Base-by-base conservation (phyloP, 1,140 invertebrate genomes). In the Drosophila burlai region DNA sequence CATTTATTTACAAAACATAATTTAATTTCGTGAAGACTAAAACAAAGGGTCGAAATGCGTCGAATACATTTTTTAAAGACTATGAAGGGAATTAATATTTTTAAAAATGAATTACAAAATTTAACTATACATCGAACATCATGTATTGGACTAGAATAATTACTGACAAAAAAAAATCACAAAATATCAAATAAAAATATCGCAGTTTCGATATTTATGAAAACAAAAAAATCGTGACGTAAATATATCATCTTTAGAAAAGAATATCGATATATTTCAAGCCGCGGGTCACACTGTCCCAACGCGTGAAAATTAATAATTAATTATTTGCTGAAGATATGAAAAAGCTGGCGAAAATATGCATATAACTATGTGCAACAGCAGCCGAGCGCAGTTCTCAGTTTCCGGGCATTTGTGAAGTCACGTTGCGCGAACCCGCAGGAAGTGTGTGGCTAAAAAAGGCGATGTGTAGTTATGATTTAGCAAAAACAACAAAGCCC, bases 401-500 rank as follows among this genome's bases (percentile, higher is more conserved):
- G 58, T 69, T 61, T 18, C 26, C 47, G 29, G 42, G 55, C 71
- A 62, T 31, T 18, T 84, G 54, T 60, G 54, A 87, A 87, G 71
- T 71, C 67, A 67, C 81, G 64, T 81, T 66, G 74, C 74, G 52
- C 75, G 61, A 60, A 62, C 34, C 62, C 76, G 76, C 63, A 72
- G 80, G 66, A 57, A 76, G 65, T 76, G 83, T 79, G 76, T 81
- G 79, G 77, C 85, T 78, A 81, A 78, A 89, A 86, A 84, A 78
- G 60, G 83, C 83, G 54, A 89, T 71, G 62, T 83, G 60, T 84
- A 74, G 81, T 77, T 84, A 87, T 87, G 84, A 84, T 85, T 89
- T 91, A 71, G 85, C 85, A 82, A 91, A 89, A 89, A 80, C 87
- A 80, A 83, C 66, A 80, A 82, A 72, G 66, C 74, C 68, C 60